Evolutionary conservation across 2,888 invertebrate genomes (phyloP).

Genomic region (Epinotia brunnichana): DNA sequence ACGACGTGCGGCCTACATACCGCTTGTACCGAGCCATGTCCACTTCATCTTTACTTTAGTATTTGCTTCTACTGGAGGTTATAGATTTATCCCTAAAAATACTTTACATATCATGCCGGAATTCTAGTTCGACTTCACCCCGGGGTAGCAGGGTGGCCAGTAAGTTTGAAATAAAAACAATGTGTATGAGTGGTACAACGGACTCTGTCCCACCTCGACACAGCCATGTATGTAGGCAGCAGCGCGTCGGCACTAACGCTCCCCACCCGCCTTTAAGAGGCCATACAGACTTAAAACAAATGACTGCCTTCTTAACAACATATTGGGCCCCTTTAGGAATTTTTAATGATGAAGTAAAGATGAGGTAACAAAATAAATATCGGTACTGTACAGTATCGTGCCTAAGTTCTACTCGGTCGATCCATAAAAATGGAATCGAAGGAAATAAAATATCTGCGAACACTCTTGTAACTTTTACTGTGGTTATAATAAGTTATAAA

Average conservation of each 20-base stretch:
- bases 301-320: constrained; percentile 6
- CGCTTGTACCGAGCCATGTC: too few relatives aligned
- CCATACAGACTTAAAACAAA: not conserved
- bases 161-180: not conserved
- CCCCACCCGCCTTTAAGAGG: not conserved
- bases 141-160: not conserved
- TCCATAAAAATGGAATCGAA: not conserved
- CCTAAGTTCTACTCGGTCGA: not conserved
- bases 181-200: not conserved
- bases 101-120: too few relatives aligned
- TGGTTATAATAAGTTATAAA: not conserved
- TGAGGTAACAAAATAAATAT: not conserved
- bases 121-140: too few relatives aligned
- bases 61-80: too few relatives aligned
- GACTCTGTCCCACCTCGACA: not conserved
- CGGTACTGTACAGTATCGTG: not conserved
- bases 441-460: not conserved
- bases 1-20: too few relatives aligned
- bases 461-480: not conserved
- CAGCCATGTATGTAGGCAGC: not conserved
- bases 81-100: too few relatives aligned
- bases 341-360: not conserved
- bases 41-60: too few relatives aligned
- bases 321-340: constrained; percentile 20
- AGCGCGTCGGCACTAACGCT: not conserved